Conservation (phyloP, 2,888 invertebrate genomes). For the Fabriciana adippe region DNA sequence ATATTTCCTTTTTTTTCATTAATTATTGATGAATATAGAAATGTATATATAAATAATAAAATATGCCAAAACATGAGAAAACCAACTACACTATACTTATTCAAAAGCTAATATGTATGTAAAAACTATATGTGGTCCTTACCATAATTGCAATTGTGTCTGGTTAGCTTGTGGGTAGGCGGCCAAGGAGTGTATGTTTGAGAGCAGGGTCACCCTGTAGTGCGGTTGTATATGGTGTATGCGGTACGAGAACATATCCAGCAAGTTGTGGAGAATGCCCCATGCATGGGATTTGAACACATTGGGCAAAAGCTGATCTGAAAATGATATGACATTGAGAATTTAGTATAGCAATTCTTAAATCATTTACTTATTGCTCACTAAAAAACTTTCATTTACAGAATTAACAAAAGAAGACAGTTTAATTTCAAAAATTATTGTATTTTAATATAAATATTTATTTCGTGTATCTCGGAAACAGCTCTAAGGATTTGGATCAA, state of each 20-base stretch:
- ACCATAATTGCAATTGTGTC: conserved; percentile 96
- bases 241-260: conserved; percentile 98
- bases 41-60: too few relatives aligned
- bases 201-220: conserved; percentile 95
- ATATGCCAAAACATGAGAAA: too few relatives aligned
- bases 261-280: conserved; percentile 96
- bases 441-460: too few relatives aligned
- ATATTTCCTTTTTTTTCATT: too few relatives aligned
- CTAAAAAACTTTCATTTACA: too few relatives aligned
- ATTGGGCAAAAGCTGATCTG: conserved; percentile 93
- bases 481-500: too few relatives aligned
- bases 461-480: too few relatives aligned
- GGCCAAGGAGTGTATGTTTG: conserved; percentile 94
- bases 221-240: conserved; percentile 98
- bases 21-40: too few relatives aligned
- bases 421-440: too few relatives aligned
- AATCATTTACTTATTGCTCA: too few relatives aligned
- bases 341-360: not conserved
- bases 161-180: conserved; percentile 97
- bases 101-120: not conserved
- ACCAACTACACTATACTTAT: not conserved
- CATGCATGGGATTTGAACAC: conserved; percentile 96
- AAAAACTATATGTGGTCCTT: conserved; percentile 44
- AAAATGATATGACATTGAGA: conserved; percentile 23
- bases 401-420: too few relatives aligned